Evolutionary conservation across 2,888 invertebrate species (phyloP).

Genomic region (Uloborus plumipes): DNA sequence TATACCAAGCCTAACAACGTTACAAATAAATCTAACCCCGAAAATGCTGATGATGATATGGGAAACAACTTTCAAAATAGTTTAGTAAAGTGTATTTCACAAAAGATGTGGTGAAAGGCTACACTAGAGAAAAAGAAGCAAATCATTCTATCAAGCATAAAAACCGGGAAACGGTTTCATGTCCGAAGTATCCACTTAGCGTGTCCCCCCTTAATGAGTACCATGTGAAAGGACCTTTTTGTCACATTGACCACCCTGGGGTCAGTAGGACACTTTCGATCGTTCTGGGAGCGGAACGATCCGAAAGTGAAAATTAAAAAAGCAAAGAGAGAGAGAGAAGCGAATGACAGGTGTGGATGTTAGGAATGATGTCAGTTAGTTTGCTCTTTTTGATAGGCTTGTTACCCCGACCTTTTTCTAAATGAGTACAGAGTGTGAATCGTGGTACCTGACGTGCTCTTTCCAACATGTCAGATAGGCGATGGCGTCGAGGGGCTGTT

Average conservation of each 20-base stretch:
- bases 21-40: neutral
- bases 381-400: slow-evolving; percentile 32
- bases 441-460: slow-evolving; percentile 24
- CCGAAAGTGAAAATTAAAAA: slow-evolving; percentile 12
- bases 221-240: slow-evolving; percentile 46
- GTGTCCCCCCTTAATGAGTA: slow-evolving; percentile 34
- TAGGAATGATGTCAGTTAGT: slow-evolving; percentile 16
- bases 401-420: slow-evolving; percentile 17
- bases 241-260: slow-evolving; percentile 26
- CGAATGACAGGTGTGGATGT: slow-evolving; percentile 46
- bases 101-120: too few relatives aligned
- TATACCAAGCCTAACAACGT: too few relatives aligned
- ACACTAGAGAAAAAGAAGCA: too few relatives aligned
- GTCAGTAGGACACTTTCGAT: slow-evolving; percentile 58
- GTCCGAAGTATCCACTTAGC: slow-evolving; percentile 31
- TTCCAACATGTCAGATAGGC: slow-evolving; percentile 16
- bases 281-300: slow-evolving; percentile 16
- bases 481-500: slow-evolving; percentile 16
- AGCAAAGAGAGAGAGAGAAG: slow-evolving; percentile 19
- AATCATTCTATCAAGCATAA: too few relatives aligned
- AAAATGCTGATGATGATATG: neutral
- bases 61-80: too few relatives aligned
- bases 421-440: slow-evolving; percentile 29
- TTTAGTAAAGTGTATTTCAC: too few relatives aligned
- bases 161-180: slow-evolving; percentile 33